Percentiles rank a stretch among this genome's conserved stretches.
Conservation (phyloP, 2,113 vertebrate species). For the Rhinolophus ferrumequinum region DNA sequence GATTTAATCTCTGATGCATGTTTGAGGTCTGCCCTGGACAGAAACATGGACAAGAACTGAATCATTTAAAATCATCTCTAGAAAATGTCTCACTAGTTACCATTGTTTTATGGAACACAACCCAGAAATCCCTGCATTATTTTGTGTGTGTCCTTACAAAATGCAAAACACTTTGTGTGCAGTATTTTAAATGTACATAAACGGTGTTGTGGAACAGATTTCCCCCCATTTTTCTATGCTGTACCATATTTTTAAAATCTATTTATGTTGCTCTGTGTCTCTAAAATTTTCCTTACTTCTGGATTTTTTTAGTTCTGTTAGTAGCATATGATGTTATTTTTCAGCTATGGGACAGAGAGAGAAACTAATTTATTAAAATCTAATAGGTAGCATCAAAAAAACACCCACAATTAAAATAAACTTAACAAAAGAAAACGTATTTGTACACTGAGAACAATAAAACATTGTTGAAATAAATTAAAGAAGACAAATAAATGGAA, state of each 20-base stretch:
- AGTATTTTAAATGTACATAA: background rate
- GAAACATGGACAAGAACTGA: background rate
- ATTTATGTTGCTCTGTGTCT: background rate
- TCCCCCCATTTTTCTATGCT: background rate
- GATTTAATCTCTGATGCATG: background rate
- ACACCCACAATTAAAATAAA: background rate
- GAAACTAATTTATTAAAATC: background rate
- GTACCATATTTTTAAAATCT: background rate
- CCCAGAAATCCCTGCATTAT: background rate
- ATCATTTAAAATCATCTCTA: background rate
- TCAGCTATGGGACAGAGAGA: background rate
- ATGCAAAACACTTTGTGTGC: background rate
- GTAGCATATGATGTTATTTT: background rate
- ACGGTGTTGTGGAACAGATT: background rate
- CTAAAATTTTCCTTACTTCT: background rate
- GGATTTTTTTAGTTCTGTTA: background rate
- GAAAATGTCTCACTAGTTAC: background rate
- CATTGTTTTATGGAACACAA: background rate
- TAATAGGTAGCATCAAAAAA: background rate
- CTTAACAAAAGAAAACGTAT: background rate
- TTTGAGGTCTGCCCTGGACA: background rate
- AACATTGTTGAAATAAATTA: background rate
- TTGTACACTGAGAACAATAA: background rate
- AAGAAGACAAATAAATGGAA: background rate
- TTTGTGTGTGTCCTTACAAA: background rate